These are phyloP conservation scores for Agelas oroides DNA, from an alignment of 37 sponge, comb jelly and placozoan species.

Conservation along the genomic window DNA sequence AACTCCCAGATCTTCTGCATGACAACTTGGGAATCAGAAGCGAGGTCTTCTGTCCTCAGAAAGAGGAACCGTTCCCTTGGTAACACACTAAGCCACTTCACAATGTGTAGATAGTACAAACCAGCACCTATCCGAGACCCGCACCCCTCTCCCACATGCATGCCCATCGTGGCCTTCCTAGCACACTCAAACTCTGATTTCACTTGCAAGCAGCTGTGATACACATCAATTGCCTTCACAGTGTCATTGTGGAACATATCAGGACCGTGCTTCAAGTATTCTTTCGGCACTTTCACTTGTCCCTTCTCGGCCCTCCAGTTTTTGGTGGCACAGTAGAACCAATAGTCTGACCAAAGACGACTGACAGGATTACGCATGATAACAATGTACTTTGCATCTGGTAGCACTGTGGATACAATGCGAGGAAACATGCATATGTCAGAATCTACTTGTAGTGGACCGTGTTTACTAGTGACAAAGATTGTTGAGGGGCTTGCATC, in stretches of 20 bases:
- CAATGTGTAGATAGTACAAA: conserved; percentile 41
- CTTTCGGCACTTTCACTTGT: background rate
- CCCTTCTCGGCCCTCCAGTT: conserved; percentile 9
- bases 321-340: conserved; percentile 41
- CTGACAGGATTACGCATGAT: conserved; percentile 60
- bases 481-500: conserved; percentile 56
- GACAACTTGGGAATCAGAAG: background rate
- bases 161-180: background rate
- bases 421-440: conserved; percentile 32
- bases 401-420: conserved; percentile 19
- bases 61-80: conserved; percentile 23
- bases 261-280: background rate
- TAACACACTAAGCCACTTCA: conserved; percentile 40
- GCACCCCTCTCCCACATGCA: background rate
- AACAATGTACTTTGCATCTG: conserved; percentile 51
- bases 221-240: background rate
- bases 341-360: conserved; percentile 61
- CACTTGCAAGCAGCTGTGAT: conserved; percentile 1
- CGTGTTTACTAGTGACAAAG: conserved; percentile 5
- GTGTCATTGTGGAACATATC: conserved; percentile 48
- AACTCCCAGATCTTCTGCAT: conserved; percentile 22
- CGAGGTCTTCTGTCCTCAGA: conserved; percentile 21
- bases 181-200: conserved; percentile 28
- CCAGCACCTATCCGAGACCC: conserved; percentile 20
- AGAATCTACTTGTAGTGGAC: background rate